phyloP scores from a whole-genome alignment of 2,113 vertebrate species.

The Chionis minor region DNA sequence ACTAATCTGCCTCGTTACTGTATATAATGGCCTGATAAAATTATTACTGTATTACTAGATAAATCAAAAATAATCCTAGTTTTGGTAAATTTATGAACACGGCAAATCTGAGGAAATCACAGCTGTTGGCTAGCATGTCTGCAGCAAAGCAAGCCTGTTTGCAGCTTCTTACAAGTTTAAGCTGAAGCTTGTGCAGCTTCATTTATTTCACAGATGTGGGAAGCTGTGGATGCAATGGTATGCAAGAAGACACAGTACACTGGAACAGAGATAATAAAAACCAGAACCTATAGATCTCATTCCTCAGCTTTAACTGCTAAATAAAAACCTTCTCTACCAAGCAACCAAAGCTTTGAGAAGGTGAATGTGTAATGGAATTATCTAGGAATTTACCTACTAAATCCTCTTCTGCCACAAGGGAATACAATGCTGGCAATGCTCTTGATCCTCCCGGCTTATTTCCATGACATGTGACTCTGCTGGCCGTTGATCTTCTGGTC shows the following conservation, averaged over 20 bases:
- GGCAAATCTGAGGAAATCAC: not conserved
- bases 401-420: not conserved
- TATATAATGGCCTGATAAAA: not conserved
- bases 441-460: not conserved
- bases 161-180: not conserved
- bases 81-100: not conserved
- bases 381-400: not conserved
- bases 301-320: not conserved
- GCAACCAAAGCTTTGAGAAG: not conserved
- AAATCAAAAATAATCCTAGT: not conserved
- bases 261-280: not conserved
- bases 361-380: not conserved
- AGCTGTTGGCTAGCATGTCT: not conserved
- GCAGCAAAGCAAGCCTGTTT: not conserved
- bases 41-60: not conserved
- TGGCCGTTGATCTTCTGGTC: not conserved
- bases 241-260: not conserved
- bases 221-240: not conserved
- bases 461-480: not conserved
- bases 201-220: not conserved
- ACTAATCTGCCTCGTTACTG: not conserved
- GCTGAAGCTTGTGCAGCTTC: not conserved
- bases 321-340: not conserved
- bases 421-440: not conserved
- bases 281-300: not conserved